Percentiles rank a stretch among this genome's conserved stretches.
phyloP scores from a whole-genome alignment of 2,888 invertebrate species.

The Eurois occulta region DNA sequence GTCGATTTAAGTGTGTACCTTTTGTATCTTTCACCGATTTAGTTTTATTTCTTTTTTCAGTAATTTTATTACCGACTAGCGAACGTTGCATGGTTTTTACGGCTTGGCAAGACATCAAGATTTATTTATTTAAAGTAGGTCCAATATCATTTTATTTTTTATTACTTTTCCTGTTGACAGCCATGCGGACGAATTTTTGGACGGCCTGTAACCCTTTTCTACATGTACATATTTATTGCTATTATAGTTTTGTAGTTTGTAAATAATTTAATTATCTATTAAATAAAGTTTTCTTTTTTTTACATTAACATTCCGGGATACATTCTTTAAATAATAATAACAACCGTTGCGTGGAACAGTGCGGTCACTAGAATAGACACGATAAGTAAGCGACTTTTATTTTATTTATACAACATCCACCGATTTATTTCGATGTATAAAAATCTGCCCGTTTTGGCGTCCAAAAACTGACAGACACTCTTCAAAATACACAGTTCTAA shows the following conservation, averaged over 20 bases:
- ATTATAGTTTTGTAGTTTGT: too few species aligned
- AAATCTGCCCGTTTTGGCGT: not conserved
- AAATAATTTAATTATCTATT: too few species aligned
- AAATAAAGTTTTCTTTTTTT: too few species aligned
- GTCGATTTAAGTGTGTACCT: conserved; percentile 31
- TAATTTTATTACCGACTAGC: conserved; percentile 8
- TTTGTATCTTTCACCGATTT: conserved; percentile 27
- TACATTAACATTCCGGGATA: too few species aligned
- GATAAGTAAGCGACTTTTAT: accelerated
- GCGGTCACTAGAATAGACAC: not conserved
- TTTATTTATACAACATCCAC: not conserved
- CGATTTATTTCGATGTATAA: not conserved
- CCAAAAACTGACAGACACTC: not conserved
- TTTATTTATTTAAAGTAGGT: not conserved
- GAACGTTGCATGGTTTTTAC: conserved; percentile 5
- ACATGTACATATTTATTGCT: too few species aligned
- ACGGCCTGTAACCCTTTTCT: too few species aligned
- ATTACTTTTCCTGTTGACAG: too few species aligned
- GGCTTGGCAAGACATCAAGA: not conserved
- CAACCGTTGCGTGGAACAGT: not conserved
- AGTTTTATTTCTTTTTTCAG: conserved; percentile 17
- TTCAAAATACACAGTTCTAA: not conserved
- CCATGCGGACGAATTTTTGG: too few species aligned
- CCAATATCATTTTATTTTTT: not conserved
- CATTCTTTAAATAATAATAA: too few species aligned